A percentile compares a stretch with the other conserved stretches of the same genome.
phyloP scores from a whole-genome alignment of 2,113 vertebrate species.

The Probosciger aterrimus region DNA sequence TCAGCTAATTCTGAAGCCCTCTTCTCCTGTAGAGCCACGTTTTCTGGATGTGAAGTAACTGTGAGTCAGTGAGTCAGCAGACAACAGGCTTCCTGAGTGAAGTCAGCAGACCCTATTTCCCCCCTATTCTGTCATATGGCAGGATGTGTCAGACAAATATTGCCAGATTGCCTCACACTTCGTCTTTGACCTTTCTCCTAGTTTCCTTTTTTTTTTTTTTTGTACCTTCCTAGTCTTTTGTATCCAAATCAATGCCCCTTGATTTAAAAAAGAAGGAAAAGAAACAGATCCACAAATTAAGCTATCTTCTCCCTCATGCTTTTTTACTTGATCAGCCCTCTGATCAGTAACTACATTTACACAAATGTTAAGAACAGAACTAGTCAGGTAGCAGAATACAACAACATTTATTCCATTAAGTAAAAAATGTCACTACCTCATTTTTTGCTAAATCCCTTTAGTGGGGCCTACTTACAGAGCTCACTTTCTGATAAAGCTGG shows the following conservation, averaged over 20 bases:
- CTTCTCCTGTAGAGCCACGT: not conserved
- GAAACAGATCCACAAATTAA: not conserved
- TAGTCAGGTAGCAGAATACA: not conserved
- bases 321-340: not conserved
- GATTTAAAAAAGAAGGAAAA: not conserved
- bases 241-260: not conserved
- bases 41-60: not conserved
- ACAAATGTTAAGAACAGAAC: not conserved
- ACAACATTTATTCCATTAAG: not conserved
- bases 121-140: not conserved
- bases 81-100: not conserved
- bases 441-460: not conserved
- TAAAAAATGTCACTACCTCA: not conserved
- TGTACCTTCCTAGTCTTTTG: not conserved
- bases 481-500: not conserved
- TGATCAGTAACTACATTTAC: not conserved
- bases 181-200: not conserved
- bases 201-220: not conserved
- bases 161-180: not conserved
- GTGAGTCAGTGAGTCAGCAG: not conserved
- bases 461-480: not conserved
- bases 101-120: not conserved
- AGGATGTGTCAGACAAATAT: not conserved
- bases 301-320: not conserved
- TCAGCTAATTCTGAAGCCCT: not conserved